Evolutionary conservation across 1,140 invertebrate species (phyloP), one percentile per base, ranked within the genome.

Genomic region (Triops longicaudatus): DNA sequence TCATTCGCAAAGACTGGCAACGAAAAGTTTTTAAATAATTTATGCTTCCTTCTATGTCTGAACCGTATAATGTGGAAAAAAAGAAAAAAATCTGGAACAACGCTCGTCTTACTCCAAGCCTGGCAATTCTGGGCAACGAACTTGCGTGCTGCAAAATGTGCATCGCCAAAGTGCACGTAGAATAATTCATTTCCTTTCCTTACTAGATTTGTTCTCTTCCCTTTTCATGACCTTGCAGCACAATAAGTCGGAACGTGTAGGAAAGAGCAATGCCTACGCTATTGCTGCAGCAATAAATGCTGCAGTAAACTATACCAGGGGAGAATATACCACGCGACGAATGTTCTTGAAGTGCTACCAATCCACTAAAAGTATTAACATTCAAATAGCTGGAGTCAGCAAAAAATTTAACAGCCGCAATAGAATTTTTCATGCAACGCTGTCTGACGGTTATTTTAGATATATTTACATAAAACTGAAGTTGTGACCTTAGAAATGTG

Each of bases 201-300:
- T 22, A 12, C 50, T 14, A 63, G 50, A 63, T 63, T 63, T 63
- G 50, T 3, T 22, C 50, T 17, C 14, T 63, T 37, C n/a, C 50
- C 22, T 22, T 22, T 63, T 63, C 50, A 63, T 22, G 50, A 22
- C 22, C 50, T 63, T 63, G 50, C 50, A 63, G 50, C 22, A 17
- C 17, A n/a, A 63, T 63, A 22, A 17, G 17, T 63, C 17, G 50
- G 22, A n/a, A 22, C 5, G 50, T 63, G 50, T 22, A 63, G 50
- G 22, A 63, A 63, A 63, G 17, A n/a, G 50, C 50, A 63, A 63
- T 63, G 50, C 50, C 50, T 63, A 63, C 9, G 50, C 50, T 63
- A 63, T 63, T 12, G 50, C 50, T 63, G 50, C 50, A 63, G 50
- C 50, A 63, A 63, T 63, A 63, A 63, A 63, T 63, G 50, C 50